These are phyloP conservation scores for Brachionus plicatilis DNA, from an alignment of 1,140 invertebrate species.

Conservation along the genomic window DNA sequence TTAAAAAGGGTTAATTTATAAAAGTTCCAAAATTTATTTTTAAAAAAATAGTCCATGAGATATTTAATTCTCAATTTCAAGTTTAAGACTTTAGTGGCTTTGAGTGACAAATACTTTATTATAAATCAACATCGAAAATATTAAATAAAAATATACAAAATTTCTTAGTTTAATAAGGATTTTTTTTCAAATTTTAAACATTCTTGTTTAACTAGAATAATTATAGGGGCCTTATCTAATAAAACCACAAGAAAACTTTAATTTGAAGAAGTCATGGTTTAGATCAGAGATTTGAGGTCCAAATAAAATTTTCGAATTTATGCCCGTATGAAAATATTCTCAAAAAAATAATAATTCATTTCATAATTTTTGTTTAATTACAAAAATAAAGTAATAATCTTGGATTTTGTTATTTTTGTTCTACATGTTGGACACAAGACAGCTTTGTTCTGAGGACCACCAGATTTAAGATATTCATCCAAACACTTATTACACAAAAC, in stretches of 20 bases:
- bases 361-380: neutral
- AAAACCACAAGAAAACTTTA: neutral
- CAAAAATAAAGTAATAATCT: constrained; percentile 11
- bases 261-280: neutral
- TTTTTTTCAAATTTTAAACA: neutral
- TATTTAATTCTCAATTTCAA: neutral
- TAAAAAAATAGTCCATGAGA: neutral
- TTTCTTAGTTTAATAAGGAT: neutral
- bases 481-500: constrained; percentile 32
- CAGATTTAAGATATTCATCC: constrained; percentile 13
- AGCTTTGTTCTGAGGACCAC: neutral
- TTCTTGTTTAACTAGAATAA: neutral
- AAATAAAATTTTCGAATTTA: neutral
- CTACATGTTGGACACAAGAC: constrained; percentile 28
- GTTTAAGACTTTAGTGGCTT: neutral
- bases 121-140: neutral
- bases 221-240: neutral
- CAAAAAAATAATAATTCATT: neutral
- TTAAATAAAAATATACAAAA: neutral
- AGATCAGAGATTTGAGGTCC: neutral
- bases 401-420: neutral
- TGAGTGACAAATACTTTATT: neutral
- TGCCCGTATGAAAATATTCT: neutral
- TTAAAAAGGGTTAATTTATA: too few relatives aligned
- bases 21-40: neutral